Evolutionary conservation across 2,888 invertebrate species (phyloP), one percentile per base, ranked within the genome.

Genomic region (Archips crataeganus): DNA sequence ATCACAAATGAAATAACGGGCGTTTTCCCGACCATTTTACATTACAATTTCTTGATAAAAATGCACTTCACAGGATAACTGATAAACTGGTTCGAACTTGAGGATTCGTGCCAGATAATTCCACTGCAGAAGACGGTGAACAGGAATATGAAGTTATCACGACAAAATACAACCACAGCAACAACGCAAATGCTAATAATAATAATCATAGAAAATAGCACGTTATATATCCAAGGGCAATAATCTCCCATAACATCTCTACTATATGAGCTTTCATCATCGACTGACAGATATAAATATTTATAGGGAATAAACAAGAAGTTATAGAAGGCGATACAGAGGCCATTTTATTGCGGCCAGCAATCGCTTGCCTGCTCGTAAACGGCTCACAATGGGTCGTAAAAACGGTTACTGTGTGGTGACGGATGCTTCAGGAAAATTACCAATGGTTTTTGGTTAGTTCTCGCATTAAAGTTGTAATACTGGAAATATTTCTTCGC

Each of bases 381-480:
- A 71, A 63, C 47, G 32, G 5, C 51, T 42, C 13, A 72, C 72
- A 72, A 72, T 72, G 45, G 72, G 9, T 72, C 72, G 67, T 72
- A 72, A 72, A 72, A 62, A 54, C 54, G 57, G 67, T 71, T 62
- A 67, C 67, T 62, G 57, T 36, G 61, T 60, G 68, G 68, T 60
- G 68, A 68, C 68, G 65, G 65, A 36, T 47, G 62, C 57, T 62
- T 68, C 62, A 63, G 62, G 62, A 47, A 72, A 23, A 67, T 67
- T 72, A 69, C 73, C 47, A 72, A 36, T 49, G 71, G 65, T 72
- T 64, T 73, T 45, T 68, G 45, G 51, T 36, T 13, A 51, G 47
- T 15, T 54, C 65, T 65, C 65, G 39, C 65, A 39, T 61, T 39
- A 39, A 11, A 34, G 15, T 9, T 13, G 39, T 39, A 39, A 4